A percentile compares a stretch with the other conserved stretches of the same genome.
Conservation (phyloP, 2,797 vertebrate genomes). For the Xiphophorus birchmanni region DNA sequence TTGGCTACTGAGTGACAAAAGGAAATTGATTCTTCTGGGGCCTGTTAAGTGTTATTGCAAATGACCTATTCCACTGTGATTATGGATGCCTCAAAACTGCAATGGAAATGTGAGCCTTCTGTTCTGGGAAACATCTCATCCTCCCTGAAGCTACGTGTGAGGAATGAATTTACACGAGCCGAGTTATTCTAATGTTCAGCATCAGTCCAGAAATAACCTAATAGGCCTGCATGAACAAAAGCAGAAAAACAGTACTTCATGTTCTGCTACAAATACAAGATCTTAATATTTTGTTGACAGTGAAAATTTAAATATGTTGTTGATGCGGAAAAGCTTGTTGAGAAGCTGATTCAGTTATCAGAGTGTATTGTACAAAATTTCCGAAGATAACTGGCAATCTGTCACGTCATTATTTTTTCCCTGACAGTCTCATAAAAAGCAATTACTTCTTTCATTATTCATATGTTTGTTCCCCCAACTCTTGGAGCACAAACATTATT, state of each 20-base stretch:
- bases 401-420: constrained; percentile 70
- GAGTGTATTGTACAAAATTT: constrained; percentile 60
- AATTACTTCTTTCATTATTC: constrained; percentile 82
- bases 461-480: constrained; percentile 77
- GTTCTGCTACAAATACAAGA: constrained; percentile 22
- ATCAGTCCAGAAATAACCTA: constrained; percentile 40
- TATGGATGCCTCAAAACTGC: constrained; percentile 66
- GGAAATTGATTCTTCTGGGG: constrained; percentile 74
- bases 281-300: constrained; percentile 37
- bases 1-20: constrained; percentile 76
- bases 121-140: constrained; percentile 45
- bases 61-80: constrained; percentile 74
- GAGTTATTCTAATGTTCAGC: constrained; percentile 40
- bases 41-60: constrained; percentile 76
- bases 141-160: constrained; percentile 40
- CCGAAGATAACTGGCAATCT: constrained; percentile 69
- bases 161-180: constrained; percentile 37
- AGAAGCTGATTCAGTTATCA: constrained; percentile 59
- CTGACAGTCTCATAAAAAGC: constrained; percentile 80
- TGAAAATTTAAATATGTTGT: constrained; percentile 34
- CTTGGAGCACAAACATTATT: constrained; percentile 77
- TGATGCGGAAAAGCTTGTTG: constrained; percentile 29
- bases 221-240: constrained; percentile 33
- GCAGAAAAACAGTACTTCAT: constrained; percentile 29
- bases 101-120: constrained; percentile 60